phyloP scores from a whole-genome alignment of 2,888 invertebrate genomes.

The Pristionchus mayeri region DNA sequence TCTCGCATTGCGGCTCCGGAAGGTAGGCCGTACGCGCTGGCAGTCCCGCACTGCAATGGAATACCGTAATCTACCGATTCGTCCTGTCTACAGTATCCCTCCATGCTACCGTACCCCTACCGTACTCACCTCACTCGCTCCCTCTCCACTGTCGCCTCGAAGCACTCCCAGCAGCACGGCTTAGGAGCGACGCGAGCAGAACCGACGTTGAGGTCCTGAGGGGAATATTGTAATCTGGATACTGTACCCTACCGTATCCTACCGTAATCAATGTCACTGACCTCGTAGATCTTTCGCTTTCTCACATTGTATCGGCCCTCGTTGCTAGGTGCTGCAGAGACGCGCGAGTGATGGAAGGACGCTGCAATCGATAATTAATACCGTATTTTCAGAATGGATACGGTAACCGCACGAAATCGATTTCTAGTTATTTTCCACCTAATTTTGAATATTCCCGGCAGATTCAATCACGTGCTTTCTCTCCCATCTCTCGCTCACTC shows the following conservation, averaged over 20 bases:
- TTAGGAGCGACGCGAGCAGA: not conserved
- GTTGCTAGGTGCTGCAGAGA: not conserved
- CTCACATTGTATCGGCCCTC: slow-evolving; percentile 25
- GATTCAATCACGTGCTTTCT: not conserved
- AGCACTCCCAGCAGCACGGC: slow-evolving; percentile 40
- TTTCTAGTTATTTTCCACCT: not conserved
- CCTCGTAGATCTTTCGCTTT: slow-evolving; percentile 33
- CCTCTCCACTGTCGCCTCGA: slow-evolving; percentile 21
- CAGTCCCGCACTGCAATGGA: not conserved
- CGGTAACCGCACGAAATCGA: not conserved
- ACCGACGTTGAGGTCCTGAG: slow-evolving; percentile 1
- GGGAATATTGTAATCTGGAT: no score
- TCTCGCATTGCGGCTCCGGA: slow-evolving; percentile 13
- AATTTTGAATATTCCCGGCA: not conserved
- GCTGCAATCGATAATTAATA: slow-evolving; percentile 18
- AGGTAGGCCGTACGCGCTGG: slow-evolving; percentile 15
- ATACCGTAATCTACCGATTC: not conserved
- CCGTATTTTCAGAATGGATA: not conserved
- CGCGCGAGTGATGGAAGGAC: not conserved
- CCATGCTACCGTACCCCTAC: not conserved
- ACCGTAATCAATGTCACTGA: not conserved
- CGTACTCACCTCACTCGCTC: not conserved
- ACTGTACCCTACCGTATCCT: not conserved
- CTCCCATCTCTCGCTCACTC: not conserved
- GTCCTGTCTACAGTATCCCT: not conserved